These are phyloP conservation scores for Sturnus vulgaris DNA, from an alignment of 2,113 vertebrate species.

Conservation along the genomic window DNA sequence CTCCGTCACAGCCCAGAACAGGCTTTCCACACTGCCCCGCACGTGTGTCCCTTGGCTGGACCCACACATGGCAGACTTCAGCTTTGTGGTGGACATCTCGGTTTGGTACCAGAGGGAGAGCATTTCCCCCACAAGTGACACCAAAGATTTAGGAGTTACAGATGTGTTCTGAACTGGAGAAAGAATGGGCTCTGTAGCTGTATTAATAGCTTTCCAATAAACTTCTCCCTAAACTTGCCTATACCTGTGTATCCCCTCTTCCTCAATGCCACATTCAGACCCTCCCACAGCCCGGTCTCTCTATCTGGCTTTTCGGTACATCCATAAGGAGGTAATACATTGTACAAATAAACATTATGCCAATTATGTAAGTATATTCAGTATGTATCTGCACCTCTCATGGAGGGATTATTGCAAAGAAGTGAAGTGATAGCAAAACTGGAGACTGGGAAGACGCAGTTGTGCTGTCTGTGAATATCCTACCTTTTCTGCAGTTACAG, in stretches of 20 bases:
- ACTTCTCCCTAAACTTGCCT: neutral
- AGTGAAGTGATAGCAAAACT: neutral
- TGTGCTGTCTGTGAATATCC: fast-evolving
- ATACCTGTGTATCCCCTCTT: neutral
- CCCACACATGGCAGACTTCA: fast-evolving
- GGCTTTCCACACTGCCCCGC: neutral
- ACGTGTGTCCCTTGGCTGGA: neutral
- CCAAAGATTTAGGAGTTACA: neutral
- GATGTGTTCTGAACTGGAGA: neutral
- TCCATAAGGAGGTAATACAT: neutral
- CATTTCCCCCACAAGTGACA: fast-evolving
- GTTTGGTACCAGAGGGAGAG: neutral
- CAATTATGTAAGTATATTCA: neutral
- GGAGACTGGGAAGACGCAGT: neutral
- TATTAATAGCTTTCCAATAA: neutral
- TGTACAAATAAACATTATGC: neutral
- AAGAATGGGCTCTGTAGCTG: fast-evolving
- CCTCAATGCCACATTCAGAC: neutral
- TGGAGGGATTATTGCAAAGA: neutral
- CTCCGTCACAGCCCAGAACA: neutral
- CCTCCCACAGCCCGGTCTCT: neutral
- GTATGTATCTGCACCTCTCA: no score
- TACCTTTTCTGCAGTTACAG: neutral
- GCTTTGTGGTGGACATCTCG: neutral
- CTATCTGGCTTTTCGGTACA: neutral